Conservation (phyloP, 2,797 vertebrate genomes). For the Pteronotus mesoamericanus region DNA sequence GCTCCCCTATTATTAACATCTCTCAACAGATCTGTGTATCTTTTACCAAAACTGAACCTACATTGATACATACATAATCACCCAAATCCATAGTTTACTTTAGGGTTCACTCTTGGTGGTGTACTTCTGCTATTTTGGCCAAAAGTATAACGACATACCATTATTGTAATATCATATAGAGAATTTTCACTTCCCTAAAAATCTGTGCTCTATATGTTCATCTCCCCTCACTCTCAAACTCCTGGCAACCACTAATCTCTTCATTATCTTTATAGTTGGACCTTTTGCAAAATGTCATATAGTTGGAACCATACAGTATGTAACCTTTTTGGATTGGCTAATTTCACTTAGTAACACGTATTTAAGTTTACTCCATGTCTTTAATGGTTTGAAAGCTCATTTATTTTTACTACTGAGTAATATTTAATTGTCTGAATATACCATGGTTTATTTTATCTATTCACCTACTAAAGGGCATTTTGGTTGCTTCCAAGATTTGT, state of each 20-base stretch:
- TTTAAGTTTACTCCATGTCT: neutral
- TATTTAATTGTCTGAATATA: neutral
- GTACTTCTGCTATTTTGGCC: neutral
- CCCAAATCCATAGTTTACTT: neutral
- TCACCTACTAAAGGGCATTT: neutral
- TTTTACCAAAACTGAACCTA: neutral
- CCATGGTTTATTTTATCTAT: neutral
- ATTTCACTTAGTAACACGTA: neutral
- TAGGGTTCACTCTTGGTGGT: neutral
- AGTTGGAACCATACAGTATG: neutral
- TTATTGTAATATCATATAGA: neutral
- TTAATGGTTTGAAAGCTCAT: neutral
- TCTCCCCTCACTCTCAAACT: neutral
- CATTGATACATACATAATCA: neutral
- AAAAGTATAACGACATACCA: neutral
- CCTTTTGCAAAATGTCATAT: neutral
- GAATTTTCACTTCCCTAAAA: neutral
- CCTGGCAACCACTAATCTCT: neutral
- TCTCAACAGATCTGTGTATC: neutral
- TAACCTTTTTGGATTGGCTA: neutral
- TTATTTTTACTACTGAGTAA: neutral
- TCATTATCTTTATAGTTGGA: neutral
- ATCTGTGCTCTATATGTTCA: neutral
- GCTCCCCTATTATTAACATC: neutral
- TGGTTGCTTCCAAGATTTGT: neutral